phyloP scores from a whole-genome alignment of 23 tunicate species.

The Ascidia mentula region DNA sequence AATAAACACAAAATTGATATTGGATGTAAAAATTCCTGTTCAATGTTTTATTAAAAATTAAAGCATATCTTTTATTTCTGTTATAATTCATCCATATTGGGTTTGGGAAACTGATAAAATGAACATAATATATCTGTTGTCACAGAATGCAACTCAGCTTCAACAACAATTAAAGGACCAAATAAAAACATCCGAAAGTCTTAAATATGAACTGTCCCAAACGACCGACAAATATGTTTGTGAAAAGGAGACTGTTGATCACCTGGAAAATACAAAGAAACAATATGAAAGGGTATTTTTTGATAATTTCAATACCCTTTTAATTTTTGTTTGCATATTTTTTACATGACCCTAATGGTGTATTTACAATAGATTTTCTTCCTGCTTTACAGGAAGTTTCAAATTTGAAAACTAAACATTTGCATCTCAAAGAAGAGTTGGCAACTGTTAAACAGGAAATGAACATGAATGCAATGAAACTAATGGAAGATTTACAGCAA shows the following conservation, averaged over 20 bases:
- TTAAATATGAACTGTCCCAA: not conserved
- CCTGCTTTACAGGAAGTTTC: conserved; percentile 47
- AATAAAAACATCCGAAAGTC: not conserved
- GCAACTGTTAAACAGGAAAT: conserved; percentile 51
- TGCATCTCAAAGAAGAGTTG: conserved; percentile 39
- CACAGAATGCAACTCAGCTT: not conserved
- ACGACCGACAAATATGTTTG: not conserved
- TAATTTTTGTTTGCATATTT: no score
- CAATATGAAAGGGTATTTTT: no score
- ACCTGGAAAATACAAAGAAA: not conserved
- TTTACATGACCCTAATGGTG: no score
- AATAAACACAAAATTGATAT: no score
- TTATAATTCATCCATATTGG: no score
- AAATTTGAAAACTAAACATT: conserved; percentile 5
- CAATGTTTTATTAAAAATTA: no score
- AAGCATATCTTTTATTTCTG: no score
- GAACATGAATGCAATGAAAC: conserved; percentile 37
- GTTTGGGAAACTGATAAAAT: no score
- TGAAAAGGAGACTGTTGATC: not conserved
- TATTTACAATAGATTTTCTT: no score
- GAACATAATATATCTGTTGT: no score
- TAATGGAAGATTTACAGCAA: conserved; percentile 23
- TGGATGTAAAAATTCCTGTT: no score
- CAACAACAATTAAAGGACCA: not conserved
- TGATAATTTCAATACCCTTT: no score